Base-by-base conservation (phyloP, 1,140 invertebrate species). In the Drosophila athabasca region DNA sequence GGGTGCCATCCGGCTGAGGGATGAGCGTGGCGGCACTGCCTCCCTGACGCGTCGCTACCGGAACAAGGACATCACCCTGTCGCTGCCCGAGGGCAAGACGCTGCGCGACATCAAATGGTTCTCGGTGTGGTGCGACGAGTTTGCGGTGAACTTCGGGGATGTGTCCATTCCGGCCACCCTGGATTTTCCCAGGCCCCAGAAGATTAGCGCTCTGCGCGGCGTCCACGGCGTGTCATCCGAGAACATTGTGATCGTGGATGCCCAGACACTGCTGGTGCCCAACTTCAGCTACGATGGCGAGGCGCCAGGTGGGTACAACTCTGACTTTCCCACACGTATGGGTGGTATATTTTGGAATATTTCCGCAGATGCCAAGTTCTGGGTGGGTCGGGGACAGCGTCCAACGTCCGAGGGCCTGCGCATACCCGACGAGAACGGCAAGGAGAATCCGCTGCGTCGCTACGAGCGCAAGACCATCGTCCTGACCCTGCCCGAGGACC, bases 111-210 rank as follows among this genome's bases (percentile, higher is more conserved):
- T 97, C 78, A 95, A 95, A 76, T 98, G 97, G 95, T 96, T 98
- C 88, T 95, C 96, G 13, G 94, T 98, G 1, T 98, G 96, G 96
- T 98, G 97, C 90, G 95, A 97, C 80, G 96, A 97, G 88, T 98
- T 95, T 81, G 93, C 96, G 31, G 97, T 98, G 87, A 97, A 97
- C 92, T 98, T 98, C 81, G 97, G 96, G 11, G 96, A 97, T 76
- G 95, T 98, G 19, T 94, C 94, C 78, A 96, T 98, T 72, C 95
- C 96, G 0, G 93, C 93, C 61, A 94, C 94, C 70, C 93, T 97
- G 81, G 96, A 97, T 89, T 97, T 94, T 84, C 96, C 97, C 1
- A 94, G 95, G 74, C 97, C 97, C 0, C 96, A 96, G 76, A 96
- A 96, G 91, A 93, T 98, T 58, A 94, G 93, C 1, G 92, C 94